Percentiles rank a stretch among this genome's conserved stretches.
Evolutionary conservation across 2,797 vertebrate genomes (phyloP).

Genomic region (Enoplosus armatus): DNA sequence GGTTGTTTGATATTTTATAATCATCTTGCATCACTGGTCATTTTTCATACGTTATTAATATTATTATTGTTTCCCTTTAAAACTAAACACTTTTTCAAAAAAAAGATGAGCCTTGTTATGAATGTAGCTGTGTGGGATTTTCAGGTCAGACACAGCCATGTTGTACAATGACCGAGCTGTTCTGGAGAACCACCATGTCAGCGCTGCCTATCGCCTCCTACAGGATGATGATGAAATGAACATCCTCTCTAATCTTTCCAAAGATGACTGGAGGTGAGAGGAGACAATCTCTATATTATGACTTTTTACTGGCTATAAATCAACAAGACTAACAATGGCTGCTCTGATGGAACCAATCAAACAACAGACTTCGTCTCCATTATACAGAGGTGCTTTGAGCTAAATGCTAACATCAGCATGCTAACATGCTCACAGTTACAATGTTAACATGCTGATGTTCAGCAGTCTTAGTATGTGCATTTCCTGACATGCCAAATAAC

Average conservation of each 20-base stretch:
- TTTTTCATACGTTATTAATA: too few relatives aligned
- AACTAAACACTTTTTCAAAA: neutral
- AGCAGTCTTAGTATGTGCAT: too few relatives aligned
- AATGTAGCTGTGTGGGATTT: conserved; percentile 24
- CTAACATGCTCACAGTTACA: neutral
- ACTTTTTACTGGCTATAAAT: neutral
- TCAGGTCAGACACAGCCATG: conserved; percentile 93
- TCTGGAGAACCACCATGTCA: conserved; percentile 95
- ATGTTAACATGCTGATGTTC: neutral
- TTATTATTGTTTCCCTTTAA: too few relatives aligned
- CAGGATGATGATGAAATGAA: conserved; percentile 95
- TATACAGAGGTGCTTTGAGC: neutral
- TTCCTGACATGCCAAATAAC: too few relatives aligned
- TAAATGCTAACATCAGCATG: neutral
- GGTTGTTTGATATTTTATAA: neutral
- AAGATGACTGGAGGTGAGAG: conserved; percentile 96
- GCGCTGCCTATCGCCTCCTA: conserved; percentile 92
- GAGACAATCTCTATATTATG: neutral
- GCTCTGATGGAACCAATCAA: too few relatives aligned
- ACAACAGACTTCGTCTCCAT: too few relatives aligned
- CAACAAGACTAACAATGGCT: neutral
- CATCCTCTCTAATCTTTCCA: conserved; percentile 93
- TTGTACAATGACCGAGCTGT: conserved; percentile 96
- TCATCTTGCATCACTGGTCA: neutral
- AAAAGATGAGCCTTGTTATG: neutral